Evolutionary conservation across 2,797 vertebrate species (phyloP), one percentile per base, ranked within the genome.

Genomic region (Distichodus sexfasciatus): DNA sequence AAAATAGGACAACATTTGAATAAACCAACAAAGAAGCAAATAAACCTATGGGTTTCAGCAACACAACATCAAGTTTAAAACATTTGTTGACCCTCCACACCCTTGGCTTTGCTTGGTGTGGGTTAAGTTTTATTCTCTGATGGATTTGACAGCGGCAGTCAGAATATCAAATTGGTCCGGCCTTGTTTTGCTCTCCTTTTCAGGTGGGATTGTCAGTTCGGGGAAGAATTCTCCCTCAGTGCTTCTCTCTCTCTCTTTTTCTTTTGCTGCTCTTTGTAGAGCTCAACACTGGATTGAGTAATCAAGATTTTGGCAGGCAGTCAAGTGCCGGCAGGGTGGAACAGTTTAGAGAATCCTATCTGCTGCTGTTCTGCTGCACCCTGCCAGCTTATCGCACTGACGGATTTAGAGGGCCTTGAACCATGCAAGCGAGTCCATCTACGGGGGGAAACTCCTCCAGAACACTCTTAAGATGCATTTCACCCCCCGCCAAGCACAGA

Each of bases 301-400:
- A 89, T 91, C 83, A 86, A 82, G 75, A 66, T 78, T 80, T 85
- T 90, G 88, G 88, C 90, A 90, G 85, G 76, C 85, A 86, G 83
- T 86, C 87, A 86, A 83, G 84, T 86, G 80, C 81, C 78, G 81
- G 81, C 83, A 76, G 83, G 82, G 84, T 83, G 81, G 86, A 87
- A 88, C 82, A 81, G 83, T 88, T 89, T 86, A 85, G 84, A 88
- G 87, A 87, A 87, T 82, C 81, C 81, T 88, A 86, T 89, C 84
- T 88, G 75, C 85, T 88, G 88, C 84, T 48, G 59, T 80, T 83
- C 65, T 57, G 78, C 69, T 72, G 82, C 72, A 79, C 44, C 46
- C 85, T 84, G 82, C 85, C 86, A 87, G 86, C 85, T 88, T 88
- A 90, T 89, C 89, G 81, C 81, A 79, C 83, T 88, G 85, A 86